Conservation (phyloP, 2,888 invertebrate genomes). For the Crematogaster levior region DNA sequence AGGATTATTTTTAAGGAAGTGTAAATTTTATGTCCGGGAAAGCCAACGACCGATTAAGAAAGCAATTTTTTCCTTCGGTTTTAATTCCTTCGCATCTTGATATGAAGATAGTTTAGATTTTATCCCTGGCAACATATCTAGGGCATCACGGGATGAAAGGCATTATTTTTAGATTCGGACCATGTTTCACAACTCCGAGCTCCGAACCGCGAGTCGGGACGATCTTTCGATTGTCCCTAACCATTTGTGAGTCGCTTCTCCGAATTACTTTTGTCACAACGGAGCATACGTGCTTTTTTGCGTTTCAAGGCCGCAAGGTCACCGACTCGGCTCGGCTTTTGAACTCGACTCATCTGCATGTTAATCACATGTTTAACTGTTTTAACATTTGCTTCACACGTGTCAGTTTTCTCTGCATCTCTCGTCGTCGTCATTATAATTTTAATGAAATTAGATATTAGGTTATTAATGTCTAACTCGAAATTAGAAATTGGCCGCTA, state of each 20-base stretch:
- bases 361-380: constrained; percentile 33
- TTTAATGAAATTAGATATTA: not conserved
- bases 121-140: too few relatives aligned
- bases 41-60: too few relatives aligned
- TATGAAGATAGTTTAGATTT: too few relatives aligned
- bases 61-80: too few relatives aligned
- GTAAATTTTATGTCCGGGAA: too few relatives aligned
- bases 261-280: not conserved
- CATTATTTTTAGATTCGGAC: too few relatives aligned
- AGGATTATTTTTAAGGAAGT: too few relatives aligned
- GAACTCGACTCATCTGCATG: constrained; percentile 36
- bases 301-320: constrained; percentile 61
- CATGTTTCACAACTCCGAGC: not conserved
- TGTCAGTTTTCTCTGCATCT: not conserved
- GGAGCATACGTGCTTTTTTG: not conserved
- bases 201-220: not conserved
- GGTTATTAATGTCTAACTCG: too few relatives aligned
- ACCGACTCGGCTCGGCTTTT: constrained; percentile 42
- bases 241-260: not conserved
- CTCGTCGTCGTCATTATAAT: not conserved
- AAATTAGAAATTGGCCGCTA: too few relatives aligned
- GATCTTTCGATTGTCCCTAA: not conserved
- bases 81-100: too few relatives aligned
- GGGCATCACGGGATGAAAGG: too few relatives aligned
- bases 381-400: not conserved